Percentiles rank a stretch among this genome's conserved stretches.
These are phyloP conservation scores for Holothuria glaberrima DNA, from an alignment of 35 echinoderm and acorn worm species.

Conservation along the genomic window DNA sequence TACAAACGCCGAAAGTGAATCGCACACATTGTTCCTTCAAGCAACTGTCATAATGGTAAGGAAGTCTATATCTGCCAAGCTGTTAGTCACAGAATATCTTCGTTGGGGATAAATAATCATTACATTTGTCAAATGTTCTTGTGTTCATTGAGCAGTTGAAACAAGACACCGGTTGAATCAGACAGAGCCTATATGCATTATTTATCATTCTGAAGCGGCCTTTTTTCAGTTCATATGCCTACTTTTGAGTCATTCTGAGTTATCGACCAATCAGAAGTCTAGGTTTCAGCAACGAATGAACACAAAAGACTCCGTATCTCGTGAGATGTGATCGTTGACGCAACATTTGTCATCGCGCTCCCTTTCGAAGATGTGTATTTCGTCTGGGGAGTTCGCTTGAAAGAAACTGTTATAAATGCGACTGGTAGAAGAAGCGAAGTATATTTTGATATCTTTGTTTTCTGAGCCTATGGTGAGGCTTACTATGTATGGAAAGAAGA, in stretches of 20 bases:
- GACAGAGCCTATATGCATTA: background rate
- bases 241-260: background rate
- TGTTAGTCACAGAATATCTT: background rate
- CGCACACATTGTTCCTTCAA: background rate
- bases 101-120: background rate
- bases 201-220: background rate
- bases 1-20: background rate
- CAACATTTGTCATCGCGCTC: background rate
- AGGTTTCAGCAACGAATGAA: background rate
- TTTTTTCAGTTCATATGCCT: background rate
- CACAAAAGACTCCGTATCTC: background rate
- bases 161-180: background rate
- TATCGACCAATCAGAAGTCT: slow-evolving; percentile 43
- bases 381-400: background rate
- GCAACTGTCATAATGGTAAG: background rate
- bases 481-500: too few relatives aligned
- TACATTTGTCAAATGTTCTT: background rate
- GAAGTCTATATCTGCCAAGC: background rate
- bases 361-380: too few relatives aligned
- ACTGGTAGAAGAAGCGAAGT: background rate
- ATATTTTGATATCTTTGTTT: background rate
- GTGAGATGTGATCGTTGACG: background rate
- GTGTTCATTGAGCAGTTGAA: background rate
- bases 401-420: background rate
- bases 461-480: too few relatives aligned